Evolutionary conservation across 2,888 invertebrate genomes (phyloP).

Genomic region (Margaritifera margaritifera): DNA sequence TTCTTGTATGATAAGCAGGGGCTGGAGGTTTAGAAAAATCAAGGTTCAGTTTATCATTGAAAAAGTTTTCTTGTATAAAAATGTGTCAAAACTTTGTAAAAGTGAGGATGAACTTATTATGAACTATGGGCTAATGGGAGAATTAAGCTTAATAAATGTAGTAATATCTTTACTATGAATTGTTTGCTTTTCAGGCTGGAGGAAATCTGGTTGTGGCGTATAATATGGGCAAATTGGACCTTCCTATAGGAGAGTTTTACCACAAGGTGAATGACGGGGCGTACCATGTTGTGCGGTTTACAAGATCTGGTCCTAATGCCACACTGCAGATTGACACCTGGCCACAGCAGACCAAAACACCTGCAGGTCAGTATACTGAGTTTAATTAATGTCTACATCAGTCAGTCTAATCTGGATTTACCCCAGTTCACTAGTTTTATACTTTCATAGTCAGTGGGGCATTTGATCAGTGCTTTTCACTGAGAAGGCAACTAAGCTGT

Average conservation of each 20-base stretch:
- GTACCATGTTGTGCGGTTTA: conserved; percentile 94
- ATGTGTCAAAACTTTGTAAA: too few relatives aligned
- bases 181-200: conserved; percentile 80
- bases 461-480: not conserved
- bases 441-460: not conserved
- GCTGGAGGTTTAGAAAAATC: too few relatives aligned
- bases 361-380: conserved; percentile 81
- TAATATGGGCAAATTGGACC: conserved; percentile 93
- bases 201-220: conserved; percentile 95
- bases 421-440: too few relatives aligned
- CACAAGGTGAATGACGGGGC: conserved; percentile 93
- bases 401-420: too few relatives aligned
- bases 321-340: conserved; percentile 91
- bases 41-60: too few relatives aligned
- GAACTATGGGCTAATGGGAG: not conserved
- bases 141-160: not conserved
- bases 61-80: too few relatives aligned
- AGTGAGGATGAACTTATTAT: too few relatives aligned
- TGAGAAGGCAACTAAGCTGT: too few relatives aligned
- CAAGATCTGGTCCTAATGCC: conserved; percentile 89
- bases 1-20: too few relatives aligned
- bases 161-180: not conserved
- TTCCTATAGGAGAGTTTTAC: conserved; percentile 88
- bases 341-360: conserved; percentile 84
- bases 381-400: not conserved